These are phyloP conservation scores for Genyomyrus donnyi DNA, from an alignment of 2,113 vertebrate species.

Conservation along the genomic window DNA sequence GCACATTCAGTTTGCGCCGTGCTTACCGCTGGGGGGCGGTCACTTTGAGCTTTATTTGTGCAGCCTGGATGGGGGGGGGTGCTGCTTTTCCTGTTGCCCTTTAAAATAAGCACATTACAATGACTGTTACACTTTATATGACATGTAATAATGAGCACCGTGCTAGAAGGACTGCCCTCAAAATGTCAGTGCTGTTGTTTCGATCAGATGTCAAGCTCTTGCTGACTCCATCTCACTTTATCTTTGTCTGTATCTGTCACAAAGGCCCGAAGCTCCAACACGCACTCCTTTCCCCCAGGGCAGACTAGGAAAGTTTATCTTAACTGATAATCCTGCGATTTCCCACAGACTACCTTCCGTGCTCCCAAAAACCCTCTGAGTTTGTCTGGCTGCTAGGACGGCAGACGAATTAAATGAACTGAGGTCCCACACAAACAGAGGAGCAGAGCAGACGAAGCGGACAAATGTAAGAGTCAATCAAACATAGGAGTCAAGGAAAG, in stretches of 20 bases:
- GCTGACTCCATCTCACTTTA: not conserved
- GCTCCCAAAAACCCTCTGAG: not conserved
- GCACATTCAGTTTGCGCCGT: conserved; percentile 24
- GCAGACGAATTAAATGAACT: conserved; percentile 39
- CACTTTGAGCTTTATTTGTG: conserved; percentile 24
- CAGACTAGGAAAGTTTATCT: not conserved
- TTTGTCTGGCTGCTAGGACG: conserved; percentile 17
- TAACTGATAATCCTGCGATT: not conserved
- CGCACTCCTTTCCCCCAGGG: not conserved
- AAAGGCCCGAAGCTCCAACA: not conserved
- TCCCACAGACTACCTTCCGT: not conserved
- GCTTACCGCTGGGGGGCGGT: conserved; percentile 20
- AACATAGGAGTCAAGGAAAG: not conserved
- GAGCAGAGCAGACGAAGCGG: not conserved
- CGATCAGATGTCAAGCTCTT: not conserved
- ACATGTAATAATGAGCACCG: not conserved
- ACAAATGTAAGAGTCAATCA: not conserved
- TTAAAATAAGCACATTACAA: conserved; percentile 16
- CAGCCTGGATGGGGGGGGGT: conserved; percentile 4
- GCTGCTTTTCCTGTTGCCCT: not conserved
- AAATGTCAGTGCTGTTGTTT: not conserved
- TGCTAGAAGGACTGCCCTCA: not conserved
- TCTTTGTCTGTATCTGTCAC: not conserved
- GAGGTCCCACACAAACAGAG: not conserved
- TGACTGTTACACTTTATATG: conserved; percentile 5